A percentile compares a stretch with the other conserved stretches of the same genome.
Evolutionary conservation across 2,113 vertebrate genomes (phyloP).

Genomic region (Talpa occidentalis): DNA sequence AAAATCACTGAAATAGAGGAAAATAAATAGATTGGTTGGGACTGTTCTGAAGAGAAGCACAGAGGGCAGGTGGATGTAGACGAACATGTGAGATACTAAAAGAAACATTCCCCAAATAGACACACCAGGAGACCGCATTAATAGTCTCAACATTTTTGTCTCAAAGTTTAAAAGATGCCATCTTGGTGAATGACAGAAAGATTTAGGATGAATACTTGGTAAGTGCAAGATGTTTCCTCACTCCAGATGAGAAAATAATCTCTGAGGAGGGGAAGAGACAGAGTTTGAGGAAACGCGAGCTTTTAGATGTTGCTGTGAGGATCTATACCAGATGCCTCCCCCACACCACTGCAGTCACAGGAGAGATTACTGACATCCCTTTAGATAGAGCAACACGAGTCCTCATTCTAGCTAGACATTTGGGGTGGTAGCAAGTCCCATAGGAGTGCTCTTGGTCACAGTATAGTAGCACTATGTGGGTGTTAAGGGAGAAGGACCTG

Average conservation of each 20-base stretch:
- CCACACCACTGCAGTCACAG: not conserved
- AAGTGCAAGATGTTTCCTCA: not conserved
- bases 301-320: not conserved
- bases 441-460: not conserved
- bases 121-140: not conserved
- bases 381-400: not conserved
- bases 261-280: not conserved
- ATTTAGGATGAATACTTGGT: not conserved
- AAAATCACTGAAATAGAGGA: not conserved
- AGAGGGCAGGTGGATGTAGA: not conserved
- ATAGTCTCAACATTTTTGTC: not conserved
- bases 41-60: not conserved
- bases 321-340: not conserved
- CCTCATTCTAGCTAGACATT: not conserved
- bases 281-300: not conserved
- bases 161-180: not conserved
- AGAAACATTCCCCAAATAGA: not conserved
- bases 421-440: not conserved
- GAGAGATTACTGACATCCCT: not conserved
- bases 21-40: not conserved
- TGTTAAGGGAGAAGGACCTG: not conserved
- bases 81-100: not conserved
- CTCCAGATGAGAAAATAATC: not conserved
- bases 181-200: constrained; percentile 14
- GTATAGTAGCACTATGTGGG: not conserved